Evolutionary conservation across 2,888 invertebrate species (phyloP), one percentile per base, ranked within the genome.

Genomic region (Pegoplata infirma): DNA sequence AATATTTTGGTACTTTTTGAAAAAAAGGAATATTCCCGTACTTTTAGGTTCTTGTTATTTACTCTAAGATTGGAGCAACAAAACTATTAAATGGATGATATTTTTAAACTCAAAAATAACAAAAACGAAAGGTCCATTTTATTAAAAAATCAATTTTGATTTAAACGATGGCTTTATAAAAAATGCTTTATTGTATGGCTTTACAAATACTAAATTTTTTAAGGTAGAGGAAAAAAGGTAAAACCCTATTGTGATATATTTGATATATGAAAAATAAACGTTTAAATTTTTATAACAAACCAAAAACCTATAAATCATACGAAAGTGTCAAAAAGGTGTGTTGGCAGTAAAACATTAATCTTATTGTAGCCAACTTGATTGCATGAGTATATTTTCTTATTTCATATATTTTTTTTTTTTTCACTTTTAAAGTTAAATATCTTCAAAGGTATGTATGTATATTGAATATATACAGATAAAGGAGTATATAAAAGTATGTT

Each of bases 281-380:
- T 56, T 75, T 63, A 21, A 64, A 49, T 44, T 67, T 76, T 64
- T 36, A 55, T 56, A 56, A 23, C 23, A 49, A 66, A 66, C 53
- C 74, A 66, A 73, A 61, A 32, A 74, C 55, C 74, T 56, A 78
- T 78, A 78, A 78, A 78, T 78, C 78, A 74, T 78, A 47, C n/a
- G 21, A 17, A 71, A 61, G 73, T 74, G 78, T 74, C 78, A 78
- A 66, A 78, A 78, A 71, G 74, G 74, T 78, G 74, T 66, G 56
- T 55, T 59, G 66, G 59, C 66, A 67, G 76, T 61, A 71, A 23
- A 69, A 71, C 74, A 78, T 78, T 78, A 78, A 78, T 78, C 78
- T 78, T 74, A 23, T 56, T 14, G 66, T 49, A 55, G 23, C 32
- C 51, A 58, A 69, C 53, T 64, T 58, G n/a, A 36, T 55, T n/a